Conservation (phyloP, 2,888 invertebrate species). For the Macrophya alboannulata region DNA sequence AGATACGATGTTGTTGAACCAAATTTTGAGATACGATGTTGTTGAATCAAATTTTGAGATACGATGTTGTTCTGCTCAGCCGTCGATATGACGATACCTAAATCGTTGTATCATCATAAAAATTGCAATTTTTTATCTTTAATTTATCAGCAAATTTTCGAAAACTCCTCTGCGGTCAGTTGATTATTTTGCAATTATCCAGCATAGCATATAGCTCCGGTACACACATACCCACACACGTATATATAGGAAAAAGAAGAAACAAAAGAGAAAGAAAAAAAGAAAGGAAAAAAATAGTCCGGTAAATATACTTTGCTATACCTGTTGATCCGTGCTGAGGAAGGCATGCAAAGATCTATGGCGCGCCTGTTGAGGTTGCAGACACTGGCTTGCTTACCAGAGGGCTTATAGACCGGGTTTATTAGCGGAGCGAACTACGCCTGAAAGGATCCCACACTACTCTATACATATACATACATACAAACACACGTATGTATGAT, state of each 20-base stretch:
- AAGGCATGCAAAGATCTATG: constrained; percentile 55
- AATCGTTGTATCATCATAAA: too few relatives aligned
- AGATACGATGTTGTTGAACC: too few relatives aligned
- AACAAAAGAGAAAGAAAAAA: not conserved
- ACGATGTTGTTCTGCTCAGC: too few relatives aligned
- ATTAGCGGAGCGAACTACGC: constrained; percentile 17
- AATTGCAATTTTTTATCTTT: too few relatives aligned
- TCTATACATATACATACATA: not conserved
- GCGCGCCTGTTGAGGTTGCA: constrained; percentile 51
- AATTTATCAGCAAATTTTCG: too few relatives aligned
- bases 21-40: too few relatives aligned
- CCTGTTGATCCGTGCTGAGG: constrained; percentile 46
- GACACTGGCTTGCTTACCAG: constrained; percentile 18
- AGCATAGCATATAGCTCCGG: too few relatives aligned
- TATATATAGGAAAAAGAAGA: not conserved
- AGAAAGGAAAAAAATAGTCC: not conserved
- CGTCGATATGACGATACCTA: too few relatives aligned
- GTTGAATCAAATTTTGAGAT: too few relatives aligned
- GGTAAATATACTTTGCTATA: constrained; percentile 23
- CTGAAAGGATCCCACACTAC: not conserved
- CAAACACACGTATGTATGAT: not conserved
- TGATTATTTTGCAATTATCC: too few relatives aligned
- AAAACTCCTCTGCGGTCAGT: too few relatives aligned
- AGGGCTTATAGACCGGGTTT: constrained; percentile 33
- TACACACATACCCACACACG: too few relatives aligned